Evolutionary conservation across 1,140 invertebrate genomes (phyloP).

Genomic region (Stegodyphus dumicola): DNA sequence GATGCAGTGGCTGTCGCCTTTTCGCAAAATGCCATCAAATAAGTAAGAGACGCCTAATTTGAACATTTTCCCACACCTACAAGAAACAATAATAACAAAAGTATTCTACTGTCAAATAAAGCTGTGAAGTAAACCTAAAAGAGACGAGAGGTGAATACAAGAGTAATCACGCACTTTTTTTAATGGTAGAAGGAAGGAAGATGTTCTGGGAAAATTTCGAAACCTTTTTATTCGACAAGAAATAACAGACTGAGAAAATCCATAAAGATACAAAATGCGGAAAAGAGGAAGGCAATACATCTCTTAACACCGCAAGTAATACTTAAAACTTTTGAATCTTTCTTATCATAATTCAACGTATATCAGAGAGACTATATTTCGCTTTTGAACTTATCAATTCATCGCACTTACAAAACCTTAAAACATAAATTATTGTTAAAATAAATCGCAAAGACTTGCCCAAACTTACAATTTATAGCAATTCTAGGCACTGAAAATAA

Average conservation of each 20-base stretch:
- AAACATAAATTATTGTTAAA: conserved; percentile 27
- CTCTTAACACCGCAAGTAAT: not conserved
- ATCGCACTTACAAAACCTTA: conserved; percentile 23
- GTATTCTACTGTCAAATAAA: not conserved
- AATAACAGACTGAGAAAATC: not conserved
- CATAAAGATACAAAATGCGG: conserved; percentile 25
- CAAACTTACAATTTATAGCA: not conserved
- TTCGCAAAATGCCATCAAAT: no score
- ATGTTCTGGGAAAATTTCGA: no score
- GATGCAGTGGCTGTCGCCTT: no score
- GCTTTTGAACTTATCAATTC: conserved; percentile 33
- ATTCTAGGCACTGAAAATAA: conserved; percentile 6
- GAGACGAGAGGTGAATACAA: not conserved
- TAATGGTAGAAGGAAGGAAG: no score
- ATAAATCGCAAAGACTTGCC: conserved; percentile 26
- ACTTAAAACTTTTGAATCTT: not conserved
- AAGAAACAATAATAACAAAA: no score
- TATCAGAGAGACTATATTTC: not conserved
- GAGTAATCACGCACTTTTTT: not conserved
- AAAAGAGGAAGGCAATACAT: conserved; percentile 6
- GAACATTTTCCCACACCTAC: no score
- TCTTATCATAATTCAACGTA: conserved; percentile 20
- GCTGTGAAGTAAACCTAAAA: no score
- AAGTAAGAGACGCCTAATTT: no score
- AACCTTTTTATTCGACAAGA: not conserved